Base-by-base conservation (phyloP, 1,140 invertebrate genomes). In the Platorchestia sp. region DNA sequence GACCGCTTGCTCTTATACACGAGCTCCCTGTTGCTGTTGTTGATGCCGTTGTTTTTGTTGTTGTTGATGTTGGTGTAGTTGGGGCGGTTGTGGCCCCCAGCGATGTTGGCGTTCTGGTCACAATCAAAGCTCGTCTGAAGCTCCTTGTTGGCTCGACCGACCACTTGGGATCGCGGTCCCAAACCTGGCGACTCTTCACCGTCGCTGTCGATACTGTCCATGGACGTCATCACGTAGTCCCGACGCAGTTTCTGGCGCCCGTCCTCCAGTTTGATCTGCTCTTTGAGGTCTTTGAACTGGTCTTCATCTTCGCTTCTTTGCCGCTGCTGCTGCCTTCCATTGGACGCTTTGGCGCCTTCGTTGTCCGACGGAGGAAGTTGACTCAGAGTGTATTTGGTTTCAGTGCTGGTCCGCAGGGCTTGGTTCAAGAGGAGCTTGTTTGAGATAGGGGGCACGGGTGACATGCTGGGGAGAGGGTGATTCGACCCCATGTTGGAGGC, bases 401-500 rank as follows among this genome's bases (percentile, higher is more conserved):
- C 59, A 75, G 59, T 75, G 59, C 59, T 75, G 36, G 59, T 75
- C 59, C 27, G 27, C 36, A 10, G n/a, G 36, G 87, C 5, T 89
- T 89, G 87, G 5, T 42, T 16, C 7, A 93, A 0, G 40, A 47
- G 40, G 40, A 3, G 45, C 45, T 93, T 95, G 19, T 75, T 44
- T 0, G 95, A 95, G 19, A 95, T 53, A 0, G 53, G 42, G 45
- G 95, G 95, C 53, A 87, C 86, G 40, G 53, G 53, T n/a, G 45
- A 59, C 42, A 10, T 59, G 95, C 86, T 87, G 42, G 95, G 43
- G 45, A 95, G 44, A 36, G 95, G 53, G 95, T 75, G n/a, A 19
- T 95, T 44, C 10, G 95, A 86, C 10, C 95, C 95, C 95, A 75
- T 95, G 95, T 95, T 95, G 41, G 42, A 42, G 3, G 95, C 95